Percentiles rank a stretch among this genome's conserved stretches.
These are phyloP conservation scores for Cerastoderma edule DNA, from an alignment of 2,888 invertebrate species.

Conservation along the genomic window DNA sequence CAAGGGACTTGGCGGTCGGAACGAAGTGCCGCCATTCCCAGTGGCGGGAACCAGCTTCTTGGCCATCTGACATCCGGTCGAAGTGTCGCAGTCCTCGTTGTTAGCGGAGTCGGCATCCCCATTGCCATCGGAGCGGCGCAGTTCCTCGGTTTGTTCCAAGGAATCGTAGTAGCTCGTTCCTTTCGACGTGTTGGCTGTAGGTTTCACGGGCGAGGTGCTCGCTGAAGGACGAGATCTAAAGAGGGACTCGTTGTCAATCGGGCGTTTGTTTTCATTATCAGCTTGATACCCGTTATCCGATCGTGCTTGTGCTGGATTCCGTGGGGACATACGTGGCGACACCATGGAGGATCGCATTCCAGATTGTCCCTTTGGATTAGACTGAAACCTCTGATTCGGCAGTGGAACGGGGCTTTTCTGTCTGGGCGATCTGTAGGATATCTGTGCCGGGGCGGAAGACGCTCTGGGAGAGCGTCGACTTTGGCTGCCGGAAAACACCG, in stretches of 20 bases:
- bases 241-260: not conserved
- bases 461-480: not conserved
- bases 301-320: not conserved
- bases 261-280: not conserved
- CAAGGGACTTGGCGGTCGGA: not conserved
- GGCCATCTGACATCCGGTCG: not conserved
- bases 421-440: not conserved
- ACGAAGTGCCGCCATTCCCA: no score
- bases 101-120: not conserved
- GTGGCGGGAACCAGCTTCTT: not conserved
- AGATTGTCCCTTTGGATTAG: slow-evolving; percentile 1
- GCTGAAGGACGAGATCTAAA: not conserved
- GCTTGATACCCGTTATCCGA: not conserved
- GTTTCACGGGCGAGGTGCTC: not conserved
- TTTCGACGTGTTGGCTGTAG: not conserved
- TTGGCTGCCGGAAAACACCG: not conserved
- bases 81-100: not conserved
- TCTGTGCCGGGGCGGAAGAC: not conserved
- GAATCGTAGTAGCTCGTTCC: not conserved
- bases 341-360: not conserved
- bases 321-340: not conserved
- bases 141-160: not conserved
- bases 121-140: not conserved
- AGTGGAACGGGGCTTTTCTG: not conserved
- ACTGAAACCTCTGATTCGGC: not conserved